Evolutionary conservation across 1,140 invertebrate genomes (phyloP).

Genomic region (Drosophila mayri): DNA sequence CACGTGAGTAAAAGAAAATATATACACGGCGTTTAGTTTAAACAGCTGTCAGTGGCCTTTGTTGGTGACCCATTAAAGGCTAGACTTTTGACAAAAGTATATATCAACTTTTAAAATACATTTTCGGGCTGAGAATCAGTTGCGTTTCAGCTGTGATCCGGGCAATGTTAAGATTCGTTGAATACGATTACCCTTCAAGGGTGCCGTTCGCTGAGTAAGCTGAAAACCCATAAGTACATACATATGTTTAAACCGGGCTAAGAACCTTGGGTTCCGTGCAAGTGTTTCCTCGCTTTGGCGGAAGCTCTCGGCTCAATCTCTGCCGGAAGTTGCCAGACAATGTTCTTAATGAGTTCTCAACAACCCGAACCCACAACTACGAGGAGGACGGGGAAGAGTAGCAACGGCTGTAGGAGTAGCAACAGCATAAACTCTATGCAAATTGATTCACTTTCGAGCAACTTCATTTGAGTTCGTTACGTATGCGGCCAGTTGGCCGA

Average conservation of each 20-base stretch:
- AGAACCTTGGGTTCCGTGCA: conserved; percentile 33
- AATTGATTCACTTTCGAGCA: conserved; percentile 70
- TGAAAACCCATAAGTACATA: background rate
- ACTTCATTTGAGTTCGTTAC: conserved; percentile 80
- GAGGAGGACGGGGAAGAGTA: background rate
- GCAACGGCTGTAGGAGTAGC: conserved; percentile 29
- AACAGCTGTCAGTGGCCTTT: conserved; percentile 41
- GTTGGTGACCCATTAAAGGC: conserved; percentile 25
- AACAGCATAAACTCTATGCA: conserved; percentile 70
- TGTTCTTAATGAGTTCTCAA: conserved; percentile 69
- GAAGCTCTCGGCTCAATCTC: conserved; percentile 34
- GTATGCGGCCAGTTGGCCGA: conserved; percentile 63
- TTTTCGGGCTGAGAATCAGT: conserved; percentile 19
- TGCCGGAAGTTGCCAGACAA: conserved; percentile 39
- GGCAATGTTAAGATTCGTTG: conserved; percentile 12
- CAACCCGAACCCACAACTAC: conserved; percentile 25
- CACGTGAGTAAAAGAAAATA: conserved; percentile 33
- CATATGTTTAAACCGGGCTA: conserved; percentile 14
- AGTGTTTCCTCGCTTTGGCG: conserved; percentile 39
- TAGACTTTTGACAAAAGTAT: conserved; percentile 1
- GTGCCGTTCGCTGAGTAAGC: conserved; percentile 36
- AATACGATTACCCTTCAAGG: conserved; percentile 24
- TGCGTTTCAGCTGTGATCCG: conserved; percentile 19
- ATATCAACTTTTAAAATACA: conserved; percentile 4
- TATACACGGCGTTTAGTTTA: conserved; percentile 21